These are phyloP conservation scores for Crotophaga sulcirostris DNA, from an alignment of 2,113 vertebrate species.

Conservation along the genomic window DNA sequence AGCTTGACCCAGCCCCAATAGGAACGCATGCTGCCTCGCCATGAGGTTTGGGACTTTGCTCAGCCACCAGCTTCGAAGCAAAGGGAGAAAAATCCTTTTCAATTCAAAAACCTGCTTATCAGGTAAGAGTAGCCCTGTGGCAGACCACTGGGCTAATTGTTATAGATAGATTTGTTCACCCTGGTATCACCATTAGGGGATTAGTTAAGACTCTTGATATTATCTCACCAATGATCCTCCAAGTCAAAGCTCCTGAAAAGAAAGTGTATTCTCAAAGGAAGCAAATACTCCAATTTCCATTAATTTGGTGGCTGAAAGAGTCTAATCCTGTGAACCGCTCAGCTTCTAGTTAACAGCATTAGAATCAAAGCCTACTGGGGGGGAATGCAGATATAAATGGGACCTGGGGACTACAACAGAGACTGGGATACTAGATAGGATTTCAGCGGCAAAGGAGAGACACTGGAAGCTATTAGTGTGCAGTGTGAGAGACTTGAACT, in stretches of 20 bases:
- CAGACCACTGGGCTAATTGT: background rate
- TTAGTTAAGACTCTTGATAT: conserved; percentile 6
- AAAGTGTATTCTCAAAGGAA: conserved; percentile 11
- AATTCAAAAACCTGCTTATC: background rate
- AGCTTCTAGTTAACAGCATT: conserved; percentile 12
- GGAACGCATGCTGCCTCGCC: fast-evolving
- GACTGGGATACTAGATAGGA: background rate
- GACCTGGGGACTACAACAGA: background rate
- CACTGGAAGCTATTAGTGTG: background rate
- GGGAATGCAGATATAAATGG: background rate
- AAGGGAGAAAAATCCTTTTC: background rate
- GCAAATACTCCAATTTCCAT: background rate
- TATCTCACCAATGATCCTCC: background rate
- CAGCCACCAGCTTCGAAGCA: background rate
- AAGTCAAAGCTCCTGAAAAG: background rate
- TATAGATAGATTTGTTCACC: background rate
- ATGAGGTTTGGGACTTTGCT: background rate
- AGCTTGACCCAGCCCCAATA: background rate
- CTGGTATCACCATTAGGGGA: background rate
- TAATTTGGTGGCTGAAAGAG: background rate
- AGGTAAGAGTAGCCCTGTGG: background rate
- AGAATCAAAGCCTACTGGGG: background rate
- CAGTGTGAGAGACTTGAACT: background rate
- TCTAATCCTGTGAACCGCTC: background rate
- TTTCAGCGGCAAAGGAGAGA: background rate